A percentile compares a stretch with the other conserved stretches of the same genome.
Conservation (phyloP, 1,140 invertebrate species). For the Bombus terrestris region DNA sequence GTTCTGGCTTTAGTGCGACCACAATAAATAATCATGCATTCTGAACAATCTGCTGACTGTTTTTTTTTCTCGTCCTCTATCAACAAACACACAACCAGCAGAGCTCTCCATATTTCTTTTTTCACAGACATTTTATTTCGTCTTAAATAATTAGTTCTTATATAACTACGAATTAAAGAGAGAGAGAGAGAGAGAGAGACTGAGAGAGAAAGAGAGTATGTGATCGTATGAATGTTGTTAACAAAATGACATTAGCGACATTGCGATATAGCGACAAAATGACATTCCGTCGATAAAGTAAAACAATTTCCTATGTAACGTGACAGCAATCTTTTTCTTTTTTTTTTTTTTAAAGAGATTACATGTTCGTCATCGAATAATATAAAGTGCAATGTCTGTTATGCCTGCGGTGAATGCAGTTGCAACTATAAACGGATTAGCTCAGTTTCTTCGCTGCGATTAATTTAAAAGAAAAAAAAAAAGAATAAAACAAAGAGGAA, state of each 20-base stretch:
- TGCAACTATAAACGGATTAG: background rate
- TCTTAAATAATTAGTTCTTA: constrained; percentile 51
- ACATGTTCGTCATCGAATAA: background rate
- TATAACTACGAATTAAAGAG: constrained; percentile 30
- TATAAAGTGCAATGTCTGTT: background rate
- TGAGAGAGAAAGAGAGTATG: background rate
- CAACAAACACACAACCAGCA: constrained; percentile 19
- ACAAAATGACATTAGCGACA: constrained; percentile 5
- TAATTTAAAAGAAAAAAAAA: background rate
- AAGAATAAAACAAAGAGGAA: background rate
- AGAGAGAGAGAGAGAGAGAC: background rate
- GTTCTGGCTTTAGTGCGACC: background rate
- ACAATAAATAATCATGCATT: constrained; percentile 31
- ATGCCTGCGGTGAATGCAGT: background rate
- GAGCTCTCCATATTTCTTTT: constrained; percentile 1
- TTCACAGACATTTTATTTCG: constrained; percentile 44
- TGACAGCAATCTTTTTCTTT: background rate
- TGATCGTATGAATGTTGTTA: constrained; percentile 16
- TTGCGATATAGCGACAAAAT: no score
- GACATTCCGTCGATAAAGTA: background rate
- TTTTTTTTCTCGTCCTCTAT: background rate
- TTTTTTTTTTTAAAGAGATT: background rate
- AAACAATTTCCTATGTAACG: background rate
- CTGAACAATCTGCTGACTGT: background rate
- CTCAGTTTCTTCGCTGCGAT: background rate